These are phyloP conservation scores for Varecia variegata DNA, from an alignment of 2,797 vertebrate species.

Conservation along the genomic window DNA sequence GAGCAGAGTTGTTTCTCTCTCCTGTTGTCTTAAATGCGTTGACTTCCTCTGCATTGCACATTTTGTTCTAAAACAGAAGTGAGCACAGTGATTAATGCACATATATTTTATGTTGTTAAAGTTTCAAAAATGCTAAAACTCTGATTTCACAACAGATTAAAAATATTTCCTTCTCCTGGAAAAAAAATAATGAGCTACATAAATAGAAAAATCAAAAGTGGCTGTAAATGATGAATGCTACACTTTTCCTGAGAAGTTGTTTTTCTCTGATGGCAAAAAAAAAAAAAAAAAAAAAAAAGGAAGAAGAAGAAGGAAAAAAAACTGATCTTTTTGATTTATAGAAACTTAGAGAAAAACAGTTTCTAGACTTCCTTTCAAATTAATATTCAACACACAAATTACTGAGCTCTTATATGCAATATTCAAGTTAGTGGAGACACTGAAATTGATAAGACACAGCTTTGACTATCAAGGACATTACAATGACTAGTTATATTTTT, in stretches of 20 bases:
- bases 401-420: background rate
- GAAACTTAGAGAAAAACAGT: background rate
- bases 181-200: conserved; percentile 76
- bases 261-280: conserved; percentile 66
- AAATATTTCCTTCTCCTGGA: conserved; percentile 71
- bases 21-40: conserved; percentile 62
- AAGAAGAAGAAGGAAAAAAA: background rate
- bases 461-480: background rate
- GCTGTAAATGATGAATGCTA: conserved; percentile 56
- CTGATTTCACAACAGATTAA: conserved; percentile 67
- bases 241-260: conserved; percentile 58
- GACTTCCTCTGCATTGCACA: conserved; percentile 66
- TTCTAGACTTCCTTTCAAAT: conserved; percentile 31
- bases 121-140: conserved; percentile 69
- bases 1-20: conserved; percentile 67
- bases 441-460: background rate
- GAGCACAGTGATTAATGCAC: conserved; percentile 73
- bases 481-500: background rate
- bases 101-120: conserved; percentile 62
- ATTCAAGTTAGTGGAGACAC: background rate
- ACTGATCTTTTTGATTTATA: conserved; percentile 11
- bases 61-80: conserved; percentile 72
- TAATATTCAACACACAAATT: background rate
- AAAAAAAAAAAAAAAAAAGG: conserved; percentile 51
- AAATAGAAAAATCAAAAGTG: conserved; percentile 79